These are phyloP conservation scores for Tupiocoris notatus DNA, from an alignment of 2,888 invertebrate species.

Conservation along the genomic window DNA sequence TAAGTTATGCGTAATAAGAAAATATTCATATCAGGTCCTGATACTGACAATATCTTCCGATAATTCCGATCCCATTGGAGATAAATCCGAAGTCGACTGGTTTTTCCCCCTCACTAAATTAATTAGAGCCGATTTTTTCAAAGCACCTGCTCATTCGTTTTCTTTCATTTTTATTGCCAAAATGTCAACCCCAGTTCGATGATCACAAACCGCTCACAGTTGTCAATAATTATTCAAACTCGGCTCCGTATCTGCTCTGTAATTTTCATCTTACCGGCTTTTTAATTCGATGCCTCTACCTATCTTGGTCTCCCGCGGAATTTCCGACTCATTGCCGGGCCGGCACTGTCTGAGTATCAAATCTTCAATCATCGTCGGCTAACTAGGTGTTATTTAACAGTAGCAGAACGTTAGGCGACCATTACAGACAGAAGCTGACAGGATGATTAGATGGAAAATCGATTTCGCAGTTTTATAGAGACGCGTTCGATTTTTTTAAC, in stretches of 20 bases:
- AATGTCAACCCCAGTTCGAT: neutral
- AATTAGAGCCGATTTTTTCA: neutral
- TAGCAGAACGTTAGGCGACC: neutral
- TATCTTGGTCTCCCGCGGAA: neutral
- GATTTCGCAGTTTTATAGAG: no score
- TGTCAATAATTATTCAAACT: neutral
- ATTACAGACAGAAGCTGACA: no score
- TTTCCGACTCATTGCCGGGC: neutral
- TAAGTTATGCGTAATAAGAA: neutral
- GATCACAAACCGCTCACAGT: neutral
- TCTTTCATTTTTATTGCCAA: neutral
- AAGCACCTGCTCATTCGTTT: neutral
- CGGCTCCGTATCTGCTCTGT: neutral
- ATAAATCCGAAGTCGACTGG: no score
- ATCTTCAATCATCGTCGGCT: neutral
- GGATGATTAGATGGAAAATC: no score
- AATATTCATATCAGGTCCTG: no score
- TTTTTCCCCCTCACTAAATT: no score
- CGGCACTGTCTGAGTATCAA: neutral
- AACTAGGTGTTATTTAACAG: neutral
- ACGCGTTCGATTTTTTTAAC: no score
- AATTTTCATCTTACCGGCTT: neutral
- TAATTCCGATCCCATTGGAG: no score
- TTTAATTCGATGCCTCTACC: neutral
- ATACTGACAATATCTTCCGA: no score